These are phyloP conservation scores for Dexiosoma caninum DNA, from an alignment of 2,888 invertebrate species.

Conservation along the genomic window DNA sequence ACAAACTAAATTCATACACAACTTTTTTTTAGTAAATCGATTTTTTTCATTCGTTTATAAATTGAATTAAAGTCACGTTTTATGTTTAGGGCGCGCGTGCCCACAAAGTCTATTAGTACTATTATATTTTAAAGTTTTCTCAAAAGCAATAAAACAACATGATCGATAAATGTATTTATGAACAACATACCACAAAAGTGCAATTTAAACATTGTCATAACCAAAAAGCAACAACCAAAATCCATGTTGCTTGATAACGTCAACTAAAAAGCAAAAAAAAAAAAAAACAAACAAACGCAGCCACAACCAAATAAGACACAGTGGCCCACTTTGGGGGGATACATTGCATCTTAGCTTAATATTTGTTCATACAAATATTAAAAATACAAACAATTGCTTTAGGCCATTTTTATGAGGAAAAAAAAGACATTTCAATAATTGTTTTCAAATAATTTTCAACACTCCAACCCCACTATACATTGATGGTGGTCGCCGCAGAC, in stretches of 20 bases:
- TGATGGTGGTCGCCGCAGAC: constrained; percentile 19
- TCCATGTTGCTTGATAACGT: constrained; percentile 33
- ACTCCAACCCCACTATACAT: constrained; percentile 7
- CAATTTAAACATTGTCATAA: constrained; percentile 47
- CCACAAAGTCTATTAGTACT: constrained; percentile 37
- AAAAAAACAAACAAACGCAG: too few species aligned
- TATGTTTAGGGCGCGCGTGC: constrained; percentile 64
- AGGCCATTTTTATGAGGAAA: constrained; percentile 25
- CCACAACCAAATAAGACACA: constrained; percentile 39
- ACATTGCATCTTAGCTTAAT: constrained; percentile 5
- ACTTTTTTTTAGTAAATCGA: neutral
- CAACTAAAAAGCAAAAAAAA: neutral
- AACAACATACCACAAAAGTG: constrained; percentile 21
- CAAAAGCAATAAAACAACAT: constrained; percentile 26
- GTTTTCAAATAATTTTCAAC: constrained; percentile 38
- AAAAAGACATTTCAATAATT: constrained; percentile 39
- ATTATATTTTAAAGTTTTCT: constrained; percentile 4
- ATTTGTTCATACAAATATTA: constrained; percentile 15
- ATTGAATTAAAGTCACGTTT: constrained; percentile 65
- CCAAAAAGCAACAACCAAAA: constrained; percentile 4
- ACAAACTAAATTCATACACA: constrained; percentile 14
- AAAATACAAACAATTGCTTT: constrained; percentile 29
- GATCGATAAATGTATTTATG: constrained; percentile 25
- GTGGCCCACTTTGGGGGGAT: constrained; percentile 54
- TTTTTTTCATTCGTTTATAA: constrained; percentile 4